Evolutionary conservation across 1,140 invertebrate genomes (phyloP).

Genomic region (Macrotrachela quadricornifera): DNA sequence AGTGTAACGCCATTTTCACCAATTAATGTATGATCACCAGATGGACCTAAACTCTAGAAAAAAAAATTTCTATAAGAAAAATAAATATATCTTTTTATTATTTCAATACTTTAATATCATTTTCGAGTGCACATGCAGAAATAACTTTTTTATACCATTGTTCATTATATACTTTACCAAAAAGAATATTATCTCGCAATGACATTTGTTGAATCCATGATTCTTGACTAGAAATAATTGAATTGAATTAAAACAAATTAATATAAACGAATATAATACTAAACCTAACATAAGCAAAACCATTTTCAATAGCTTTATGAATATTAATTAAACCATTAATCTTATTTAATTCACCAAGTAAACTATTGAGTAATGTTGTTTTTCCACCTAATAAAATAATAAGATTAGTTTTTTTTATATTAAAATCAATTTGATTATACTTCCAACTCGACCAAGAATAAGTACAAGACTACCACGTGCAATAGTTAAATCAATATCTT

Average conservation of each 20-base stretch:
- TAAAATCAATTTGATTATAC: no score
- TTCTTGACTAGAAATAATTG: slow-evolving; percentile 48
- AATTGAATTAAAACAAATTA: no score
- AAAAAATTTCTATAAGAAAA: background rate
- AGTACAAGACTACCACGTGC: no score
- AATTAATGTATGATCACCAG: slow-evolving; percentile 47
- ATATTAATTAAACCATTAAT: slow-evolving; percentile 18
- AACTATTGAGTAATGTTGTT: slow-evolving; percentile 21
- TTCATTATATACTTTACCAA: slow-evolving; percentile 56
- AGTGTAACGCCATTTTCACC: slow-evolving; percentile 53
- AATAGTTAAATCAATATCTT: no score
- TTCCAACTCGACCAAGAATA: no score
- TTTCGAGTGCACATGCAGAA: slow-evolving; percentile 55
- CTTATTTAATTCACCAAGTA: slow-evolving; percentile 28
- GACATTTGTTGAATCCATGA: slow-evolving; percentile 73
- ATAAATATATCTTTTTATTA: background rate
- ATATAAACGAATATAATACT: no score
- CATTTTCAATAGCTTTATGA: background rate
- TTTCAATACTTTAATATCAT: slow-evolving; percentile 41
- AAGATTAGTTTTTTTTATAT: no score
- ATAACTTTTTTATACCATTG: slow-evolving; percentile 47
- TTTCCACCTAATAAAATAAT: slow-evolving; percentile 18
- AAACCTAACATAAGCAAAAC: slow-evolving; percentile 48
- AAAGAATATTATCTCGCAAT: slow-evolving; percentile 73
- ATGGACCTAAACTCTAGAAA: slow-evolving; percentile 23